phyloP scores from a whole-genome alignment of 2,113 vertebrate species.

The Ascaphus truei region DNA sequence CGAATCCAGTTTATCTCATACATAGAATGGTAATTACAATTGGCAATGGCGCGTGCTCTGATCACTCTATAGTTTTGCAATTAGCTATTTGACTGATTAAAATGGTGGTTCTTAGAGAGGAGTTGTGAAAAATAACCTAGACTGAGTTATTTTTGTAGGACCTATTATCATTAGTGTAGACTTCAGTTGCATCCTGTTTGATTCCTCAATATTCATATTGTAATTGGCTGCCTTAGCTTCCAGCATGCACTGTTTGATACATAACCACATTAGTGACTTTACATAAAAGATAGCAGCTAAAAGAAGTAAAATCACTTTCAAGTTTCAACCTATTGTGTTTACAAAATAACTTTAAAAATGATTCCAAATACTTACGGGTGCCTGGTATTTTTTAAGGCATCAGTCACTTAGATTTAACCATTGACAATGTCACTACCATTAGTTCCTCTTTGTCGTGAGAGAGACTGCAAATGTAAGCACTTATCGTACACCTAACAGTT shows the following conservation, averaged over 20 bases:
- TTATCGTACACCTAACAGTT: too few species aligned
- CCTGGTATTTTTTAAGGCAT: too few species aligned
- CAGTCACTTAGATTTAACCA: too few species aligned
- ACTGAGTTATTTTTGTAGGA: slow-evolving; percentile 11
- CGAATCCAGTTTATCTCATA: slow-evolving; percentile 64
- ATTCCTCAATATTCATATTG: not conserved
- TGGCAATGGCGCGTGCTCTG: slow-evolving; percentile 55
- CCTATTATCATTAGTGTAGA: slow-evolving; percentile 4
- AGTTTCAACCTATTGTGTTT: too few species aligned
- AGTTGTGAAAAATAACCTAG: slow-evolving; percentile 25
- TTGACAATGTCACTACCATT: too few species aligned
- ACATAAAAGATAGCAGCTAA: too few species aligned
- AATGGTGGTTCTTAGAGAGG: slow-evolving; percentile 44
- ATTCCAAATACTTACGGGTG: too few species aligned
- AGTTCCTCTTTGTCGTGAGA: too few species aligned
- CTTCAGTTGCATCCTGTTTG: not conserved
- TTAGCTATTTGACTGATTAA: slow-evolving; percentile 52
- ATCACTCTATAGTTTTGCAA: slow-evolving; percentile 56
- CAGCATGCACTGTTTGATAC: not conserved
- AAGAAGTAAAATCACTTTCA: too few species aligned
- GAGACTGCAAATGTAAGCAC: too few species aligned
- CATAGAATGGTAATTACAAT: slow-evolving; percentile 64
- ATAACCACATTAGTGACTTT: not conserved
- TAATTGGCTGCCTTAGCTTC: slow-evolving; percentile 3
- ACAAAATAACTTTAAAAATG: too few species aligned